Conservation (phyloP, 2,888 invertebrate genomes). For the Lottia gigantea region DNA sequence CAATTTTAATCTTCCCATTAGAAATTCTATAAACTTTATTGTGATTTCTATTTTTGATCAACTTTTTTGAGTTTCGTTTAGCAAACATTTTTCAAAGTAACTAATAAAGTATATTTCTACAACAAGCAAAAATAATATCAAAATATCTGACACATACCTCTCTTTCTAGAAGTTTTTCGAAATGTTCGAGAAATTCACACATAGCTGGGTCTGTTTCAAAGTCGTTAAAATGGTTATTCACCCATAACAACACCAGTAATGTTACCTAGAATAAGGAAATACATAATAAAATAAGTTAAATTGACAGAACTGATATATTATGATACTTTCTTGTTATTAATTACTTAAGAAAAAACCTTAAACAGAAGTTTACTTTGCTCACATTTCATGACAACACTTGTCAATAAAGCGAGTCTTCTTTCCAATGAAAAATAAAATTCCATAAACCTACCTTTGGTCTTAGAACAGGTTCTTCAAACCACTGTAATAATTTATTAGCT, state of each 20-base stretch:
- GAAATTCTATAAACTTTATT: too few relatives aligned
- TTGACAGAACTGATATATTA: background rate
- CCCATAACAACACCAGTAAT: slow-evolving; percentile 95
- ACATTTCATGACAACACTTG: too few relatives aligned
- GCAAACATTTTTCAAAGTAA: background rate
- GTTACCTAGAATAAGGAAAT: slow-evolving; percentile 77
- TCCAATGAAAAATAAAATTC: background rate
- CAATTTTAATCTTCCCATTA: too few relatives aligned
- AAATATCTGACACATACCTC: slow-evolving; percentile 69
- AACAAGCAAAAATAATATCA: too few relatives aligned
- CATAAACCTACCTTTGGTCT: slow-evolving; percentile 45
- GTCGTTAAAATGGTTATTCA: slow-evolving; percentile 78
- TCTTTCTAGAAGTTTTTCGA: slow-evolving; percentile 85
- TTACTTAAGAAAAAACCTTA: too few relatives aligned
- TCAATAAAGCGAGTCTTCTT: too few relatives aligned
- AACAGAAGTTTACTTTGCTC: too few relatives aligned
- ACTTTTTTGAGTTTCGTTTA: background rate
- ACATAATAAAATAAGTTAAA: background rate
- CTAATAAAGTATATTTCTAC: too few relatives aligned
- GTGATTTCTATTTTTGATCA: too few relatives aligned
- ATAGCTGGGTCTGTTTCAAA: slow-evolving; percentile 86
- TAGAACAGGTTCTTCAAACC: slow-evolving; percentile 57
- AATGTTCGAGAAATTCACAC: slow-evolving; percentile 95
- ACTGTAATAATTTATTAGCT: slow-evolving; percentile 74
- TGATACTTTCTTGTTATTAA: too few relatives aligned